Evolutionary conservation across 1,140 invertebrate genomes (phyloP).

Genomic region (Acyrthosiphon pisum): DNA sequence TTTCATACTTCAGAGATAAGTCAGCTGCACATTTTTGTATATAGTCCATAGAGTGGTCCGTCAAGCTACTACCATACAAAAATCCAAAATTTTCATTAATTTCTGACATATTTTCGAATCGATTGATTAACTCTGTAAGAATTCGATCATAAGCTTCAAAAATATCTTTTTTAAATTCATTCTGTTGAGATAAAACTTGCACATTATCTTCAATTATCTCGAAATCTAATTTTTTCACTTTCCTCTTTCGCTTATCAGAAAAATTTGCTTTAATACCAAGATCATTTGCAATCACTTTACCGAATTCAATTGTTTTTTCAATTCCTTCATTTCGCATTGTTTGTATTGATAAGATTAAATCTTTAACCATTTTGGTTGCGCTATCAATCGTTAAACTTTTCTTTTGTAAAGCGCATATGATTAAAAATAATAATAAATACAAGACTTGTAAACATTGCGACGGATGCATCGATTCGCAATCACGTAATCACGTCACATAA

Average conservation of each 20-base stretch:
- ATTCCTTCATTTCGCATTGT: not conserved
- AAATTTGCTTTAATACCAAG: conserved; percentile 20
- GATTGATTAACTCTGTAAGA: not conserved
- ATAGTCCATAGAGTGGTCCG: too few relatives aligned
- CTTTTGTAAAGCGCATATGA: not conserved
- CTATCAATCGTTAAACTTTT: not conserved
- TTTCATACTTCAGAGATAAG: too few relatives aligned
- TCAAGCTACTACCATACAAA: too few relatives aligned
- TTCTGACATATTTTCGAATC: not conserved
- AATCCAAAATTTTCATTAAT: conserved; percentile 9
- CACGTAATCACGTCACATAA: too few relatives aligned
- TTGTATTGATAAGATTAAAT: not conserved
- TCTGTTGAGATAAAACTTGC: not conserved
- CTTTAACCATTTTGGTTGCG: not conserved
- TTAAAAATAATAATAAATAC: too few relatives aligned
- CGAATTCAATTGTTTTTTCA: not conserved
- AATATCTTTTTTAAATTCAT: conserved; percentile 23
- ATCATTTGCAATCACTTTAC: not conserved
- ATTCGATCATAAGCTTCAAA: not conserved
- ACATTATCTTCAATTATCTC: not conserved
- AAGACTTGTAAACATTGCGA: too few relatives aligned
- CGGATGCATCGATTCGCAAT: too few relatives aligned
- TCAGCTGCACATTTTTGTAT: too few relatives aligned
- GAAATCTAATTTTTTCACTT: conserved; percentile 26
- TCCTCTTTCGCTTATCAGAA: conserved; percentile 1